phyloP scores from a whole-genome alignment of 1,140 invertebrate genomes.

The Trypoxylus dichotomus region DNA sequence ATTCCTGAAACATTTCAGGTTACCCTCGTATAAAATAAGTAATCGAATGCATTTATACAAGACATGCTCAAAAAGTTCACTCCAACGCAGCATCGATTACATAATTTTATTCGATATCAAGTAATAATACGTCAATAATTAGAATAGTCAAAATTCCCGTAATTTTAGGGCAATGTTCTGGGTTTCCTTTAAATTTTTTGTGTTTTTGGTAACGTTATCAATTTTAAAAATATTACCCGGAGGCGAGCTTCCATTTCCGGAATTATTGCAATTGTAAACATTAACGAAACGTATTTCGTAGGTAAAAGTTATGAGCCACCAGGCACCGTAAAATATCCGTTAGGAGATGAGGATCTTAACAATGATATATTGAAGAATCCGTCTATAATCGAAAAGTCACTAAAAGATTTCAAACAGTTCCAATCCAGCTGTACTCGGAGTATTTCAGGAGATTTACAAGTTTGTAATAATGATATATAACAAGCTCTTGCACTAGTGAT shows the following conservation, averaged over 20 bases:
- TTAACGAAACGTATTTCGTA: background rate
- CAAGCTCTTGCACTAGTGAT: too few species aligned
- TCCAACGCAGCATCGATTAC: background rate
- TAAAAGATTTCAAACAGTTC: background rate
- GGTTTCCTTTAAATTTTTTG: background rate
- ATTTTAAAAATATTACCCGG: background rate
- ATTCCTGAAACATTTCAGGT: too few species aligned
- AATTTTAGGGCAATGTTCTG: constrained; percentile 18
- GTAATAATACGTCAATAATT: constrained; percentile 7
- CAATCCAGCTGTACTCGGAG: background rate
- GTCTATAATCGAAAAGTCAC: background rate
- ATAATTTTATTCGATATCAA: background rate
- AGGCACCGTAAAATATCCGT: constrained; percentile 29
- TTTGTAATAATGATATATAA: background rate
- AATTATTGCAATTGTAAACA: background rate
- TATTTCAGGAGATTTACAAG: background rate
- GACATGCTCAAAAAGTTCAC: background rate
- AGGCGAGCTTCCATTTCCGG: background rate
- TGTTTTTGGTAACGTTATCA: background rate
- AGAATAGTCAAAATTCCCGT: constrained; percentile 31
- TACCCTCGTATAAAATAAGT: too few species aligned
- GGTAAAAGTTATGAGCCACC: constrained; percentile 30
- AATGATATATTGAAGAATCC: constrained; percentile 31
- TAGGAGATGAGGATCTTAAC: constrained; percentile 36
- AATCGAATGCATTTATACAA: too few species aligned